Evolutionary conservation across 1,140 invertebrate species (phyloP).

Genomic region (Papilio helenus): DNA sequence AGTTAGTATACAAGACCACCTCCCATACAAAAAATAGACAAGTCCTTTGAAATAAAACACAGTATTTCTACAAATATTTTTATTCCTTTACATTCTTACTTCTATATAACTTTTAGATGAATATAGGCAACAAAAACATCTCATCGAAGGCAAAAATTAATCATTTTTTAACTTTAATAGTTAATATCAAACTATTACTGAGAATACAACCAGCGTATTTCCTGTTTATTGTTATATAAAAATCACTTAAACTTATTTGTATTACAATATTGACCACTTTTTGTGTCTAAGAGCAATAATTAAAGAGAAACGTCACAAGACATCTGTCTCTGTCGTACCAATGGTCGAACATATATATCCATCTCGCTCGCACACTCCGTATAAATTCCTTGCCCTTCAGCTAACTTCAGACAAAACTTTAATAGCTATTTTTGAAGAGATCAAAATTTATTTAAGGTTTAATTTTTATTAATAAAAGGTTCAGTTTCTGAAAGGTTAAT

Average conservation of each 20-base stretch:
- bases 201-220: constrained; percentile 17
- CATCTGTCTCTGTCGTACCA: neutral
- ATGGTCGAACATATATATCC: neutral
- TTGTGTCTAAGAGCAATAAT: neutral
- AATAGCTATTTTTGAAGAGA: neutral
- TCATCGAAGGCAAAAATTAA: neutral
- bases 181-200: neutral
- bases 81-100: constrained; percentile 7
- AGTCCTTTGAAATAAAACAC: constrained; percentile 48
- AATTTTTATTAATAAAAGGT: no score
- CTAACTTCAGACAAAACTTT: constrained; percentile 1
- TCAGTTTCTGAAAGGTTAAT: neutral
- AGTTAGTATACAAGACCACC: no score
- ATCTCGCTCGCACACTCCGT: neutral
- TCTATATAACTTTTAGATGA: neutral
- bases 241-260: neutral
- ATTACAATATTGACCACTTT: neutral
- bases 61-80: neutral
- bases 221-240: neutral
- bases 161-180: neutral
- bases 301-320: neutral
- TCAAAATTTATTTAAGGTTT: neutral
- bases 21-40: no score
- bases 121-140: constrained; percentile 3
- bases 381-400: neutral